A percentile compares a stretch with the other conserved stretches of the same genome.
These are phyloP conservation scores for Amblyjoppa proteus DNA, from an alignment of 2,888 invertebrate species.

Conservation along the genomic window DNA sequence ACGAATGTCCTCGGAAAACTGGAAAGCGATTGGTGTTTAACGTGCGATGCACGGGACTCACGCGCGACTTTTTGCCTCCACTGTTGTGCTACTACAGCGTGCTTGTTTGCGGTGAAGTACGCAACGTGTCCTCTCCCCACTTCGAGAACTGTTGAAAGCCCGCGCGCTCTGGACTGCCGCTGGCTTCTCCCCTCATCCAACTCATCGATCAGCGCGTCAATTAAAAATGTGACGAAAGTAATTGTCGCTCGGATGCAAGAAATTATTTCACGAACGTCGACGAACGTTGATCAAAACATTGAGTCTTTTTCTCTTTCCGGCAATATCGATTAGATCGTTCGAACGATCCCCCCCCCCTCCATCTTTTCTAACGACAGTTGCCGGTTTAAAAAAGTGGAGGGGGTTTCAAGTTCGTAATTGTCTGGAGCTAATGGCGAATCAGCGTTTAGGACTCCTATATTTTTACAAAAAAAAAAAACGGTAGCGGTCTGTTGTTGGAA, in stretches of 20 bases:
- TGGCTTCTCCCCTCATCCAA: neutral
- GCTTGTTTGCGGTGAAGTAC: constrained; percentile 48
- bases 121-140: constrained; percentile 74
- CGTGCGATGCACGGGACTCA: constrained; percentile 63
- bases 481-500: constrained; percentile 56
- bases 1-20: constrained; percentile 79
- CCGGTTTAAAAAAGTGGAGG: neutral
- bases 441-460: neutral
- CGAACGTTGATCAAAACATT: neutral
- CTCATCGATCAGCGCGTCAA: neutral
- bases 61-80: constrained; percentile 70
- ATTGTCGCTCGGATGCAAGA: constrained; percentile 1
- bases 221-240: constrained; percentile 7
- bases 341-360: neutral
- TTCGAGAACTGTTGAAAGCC: constrained; percentile 29
- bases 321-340: neutral
- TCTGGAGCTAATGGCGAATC: neutral
- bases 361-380: neutral
- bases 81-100: constrained; percentile 26
- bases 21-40: constrained; percentile 76
- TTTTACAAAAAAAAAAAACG: neutral
- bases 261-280: neutral
- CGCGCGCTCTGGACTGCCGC: neutral
- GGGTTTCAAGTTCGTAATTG: too few species aligned
- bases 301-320: neutral